Evolutionary conservation across 1,140 invertebrate species (phyloP).

Genomic region (Dryas iulia): DNA sequence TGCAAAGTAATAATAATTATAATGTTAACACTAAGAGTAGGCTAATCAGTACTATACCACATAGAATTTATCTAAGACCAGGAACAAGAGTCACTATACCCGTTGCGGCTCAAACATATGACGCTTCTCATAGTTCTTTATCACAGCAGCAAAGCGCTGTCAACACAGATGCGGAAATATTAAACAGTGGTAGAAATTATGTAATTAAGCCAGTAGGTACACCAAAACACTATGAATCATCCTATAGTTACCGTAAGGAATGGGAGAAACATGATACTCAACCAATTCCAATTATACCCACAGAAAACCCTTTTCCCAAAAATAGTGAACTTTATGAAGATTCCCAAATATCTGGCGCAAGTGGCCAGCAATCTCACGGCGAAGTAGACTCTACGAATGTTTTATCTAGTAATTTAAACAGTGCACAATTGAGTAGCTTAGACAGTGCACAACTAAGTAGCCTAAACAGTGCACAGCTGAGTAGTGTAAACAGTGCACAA

Average conservation of each 20-base stretch:
- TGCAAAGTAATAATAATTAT: slow-evolving; percentile 19
- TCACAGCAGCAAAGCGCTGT: slow-evolving; percentile 44
- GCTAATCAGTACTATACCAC: slow-evolving; percentile 42
- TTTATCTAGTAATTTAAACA: slow-evolving; percentile 32
- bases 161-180: slow-evolving; percentile 51
- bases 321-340: slow-evolving; percentile 64
- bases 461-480: background rate
- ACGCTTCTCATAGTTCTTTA: slow-evolving; percentile 37
- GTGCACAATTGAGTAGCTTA: background rate
- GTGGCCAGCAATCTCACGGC: slow-evolving; percentile 36
- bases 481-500: background rate
- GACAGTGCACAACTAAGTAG: background rate
- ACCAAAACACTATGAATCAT: slow-evolving; percentile 71
- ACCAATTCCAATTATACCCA: slow-evolving; percentile 41
- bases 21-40: slow-evolving; percentile 39
- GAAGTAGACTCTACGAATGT: slow-evolving; percentile 36
- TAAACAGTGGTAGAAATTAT: slow-evolving; percentile 31
- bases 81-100: slow-evolving; percentile 56
- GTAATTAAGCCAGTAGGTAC: slow-evolving; percentile 36
- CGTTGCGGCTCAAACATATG: slow-evolving; percentile 49
- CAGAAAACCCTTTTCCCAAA: slow-evolving; percentile 48
- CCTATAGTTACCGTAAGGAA: slow-evolving; percentile 74
- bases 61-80: slow-evolving; percentile 57
- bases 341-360: slow-evolving; percentile 35
- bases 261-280: slow-evolving; percentile 70